Percentiles rank a stretch among this genome's conserved stretches.
phyloP scores from a whole-genome alignment of 2,888 invertebrate genomes.

The Theristus sp. region DNA sequence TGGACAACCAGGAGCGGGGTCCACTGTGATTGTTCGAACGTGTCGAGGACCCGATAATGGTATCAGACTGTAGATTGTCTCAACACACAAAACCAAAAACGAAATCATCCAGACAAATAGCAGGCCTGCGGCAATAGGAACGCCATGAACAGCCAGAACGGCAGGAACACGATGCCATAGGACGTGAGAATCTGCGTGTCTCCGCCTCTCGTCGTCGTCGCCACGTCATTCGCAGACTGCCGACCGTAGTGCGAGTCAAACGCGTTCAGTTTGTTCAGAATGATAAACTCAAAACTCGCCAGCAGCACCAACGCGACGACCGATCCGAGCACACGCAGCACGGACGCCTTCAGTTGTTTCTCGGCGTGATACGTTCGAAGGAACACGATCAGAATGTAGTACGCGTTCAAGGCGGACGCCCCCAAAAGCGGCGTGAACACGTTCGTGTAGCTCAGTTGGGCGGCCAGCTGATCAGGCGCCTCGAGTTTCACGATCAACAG shows the following conservation, averaged over 20 bases:
- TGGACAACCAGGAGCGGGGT: too few species aligned
- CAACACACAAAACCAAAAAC: background rate
- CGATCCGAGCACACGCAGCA: background rate
- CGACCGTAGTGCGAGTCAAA: too few species aligned
- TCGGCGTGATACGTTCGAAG: background rate
- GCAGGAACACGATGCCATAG: background rate
- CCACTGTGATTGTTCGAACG: too few species aligned
- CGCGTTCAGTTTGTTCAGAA: background rate
- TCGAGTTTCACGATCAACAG: background rate
- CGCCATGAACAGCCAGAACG: background rate
- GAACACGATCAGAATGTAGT: background rate
- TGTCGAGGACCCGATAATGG: too few species aligned
- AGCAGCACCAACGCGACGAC: background rate
- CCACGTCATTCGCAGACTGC: too few species aligned
- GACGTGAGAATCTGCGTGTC: background rate
- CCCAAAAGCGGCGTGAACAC: background rate
- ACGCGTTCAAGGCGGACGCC: background rate
- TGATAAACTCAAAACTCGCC: background rate
- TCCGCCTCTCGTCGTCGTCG: background rate
- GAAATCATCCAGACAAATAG: background rate
- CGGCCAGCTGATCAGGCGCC: too few species aligned
- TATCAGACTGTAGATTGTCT: background rate
- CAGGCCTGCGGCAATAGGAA: background rate
- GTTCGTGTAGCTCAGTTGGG: background rate
- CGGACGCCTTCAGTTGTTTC: background rate